A percentile compares a stretch with the other conserved stretches of the same genome.
Conservation (phyloP, 2,113 vertebrate genomes). For the Solenodon paradoxus region DNA sequence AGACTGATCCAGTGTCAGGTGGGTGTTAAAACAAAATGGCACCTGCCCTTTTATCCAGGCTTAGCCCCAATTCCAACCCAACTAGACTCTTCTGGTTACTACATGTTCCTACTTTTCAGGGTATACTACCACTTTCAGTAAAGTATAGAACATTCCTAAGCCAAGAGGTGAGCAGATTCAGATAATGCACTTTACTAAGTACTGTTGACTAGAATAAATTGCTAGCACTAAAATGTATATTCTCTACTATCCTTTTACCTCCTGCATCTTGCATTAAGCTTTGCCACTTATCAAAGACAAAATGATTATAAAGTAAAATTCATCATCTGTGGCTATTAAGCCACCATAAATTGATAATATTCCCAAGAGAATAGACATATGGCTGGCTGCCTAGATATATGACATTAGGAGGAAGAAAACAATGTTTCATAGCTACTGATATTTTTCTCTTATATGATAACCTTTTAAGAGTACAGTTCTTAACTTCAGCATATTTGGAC, state of each 20-base stretch:
- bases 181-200: not conserved
- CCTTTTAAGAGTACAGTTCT: not conserved
- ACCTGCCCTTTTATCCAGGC: not conserved
- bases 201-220: not conserved
- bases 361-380: not conserved
- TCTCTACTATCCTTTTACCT: not conserved
- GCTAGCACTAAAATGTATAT: not conserved
- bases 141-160: not conserved
- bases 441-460: not conserved
- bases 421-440: constrained; percentile 18
- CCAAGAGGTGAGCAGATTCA: not conserved
- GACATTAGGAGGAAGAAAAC: constrained; percentile 6
- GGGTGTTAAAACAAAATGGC: not conserved
- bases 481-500: not conserved
- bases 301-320: constrained; percentile 46
- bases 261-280: not conserved
- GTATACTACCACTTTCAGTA: not conserved
- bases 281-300: constrained; percentile 19
- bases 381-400: not conserved
- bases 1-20: not conserved
- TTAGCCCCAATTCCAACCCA: not conserved
- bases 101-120: not conserved
- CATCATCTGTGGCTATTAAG: constrained; percentile 15
- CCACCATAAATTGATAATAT: constrained; percentile 15
- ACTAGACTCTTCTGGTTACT: not conserved